phyloP scores from a whole-genome alignment of 92 coral and sea anemone species.

The Chrysogorgia sp. region DNA sequence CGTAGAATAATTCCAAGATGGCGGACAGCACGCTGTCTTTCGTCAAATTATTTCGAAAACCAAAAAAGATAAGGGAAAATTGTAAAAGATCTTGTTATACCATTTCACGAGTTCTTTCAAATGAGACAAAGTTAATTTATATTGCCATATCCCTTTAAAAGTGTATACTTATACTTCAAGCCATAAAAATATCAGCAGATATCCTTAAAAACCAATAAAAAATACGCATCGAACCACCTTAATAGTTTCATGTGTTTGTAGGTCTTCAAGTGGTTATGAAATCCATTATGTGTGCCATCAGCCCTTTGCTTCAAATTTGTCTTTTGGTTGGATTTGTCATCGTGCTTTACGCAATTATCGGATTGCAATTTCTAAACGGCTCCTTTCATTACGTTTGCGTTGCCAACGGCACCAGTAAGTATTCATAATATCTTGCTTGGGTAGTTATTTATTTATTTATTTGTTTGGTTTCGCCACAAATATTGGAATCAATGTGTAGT shows the following conservation, averaged over 20 bases:
- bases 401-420: conserved; percentile 53
- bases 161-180: too few relatives aligned
- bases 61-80: too few relatives aligned
- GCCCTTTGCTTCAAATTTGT: conserved; percentile 98
- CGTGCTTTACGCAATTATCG: conserved; percentile 98
- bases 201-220: not conserved
- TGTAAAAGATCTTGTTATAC: too few relatives aligned
- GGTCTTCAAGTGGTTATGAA: conserved; percentile 99
- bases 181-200: too few relatives aligned
- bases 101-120: too few relatives aligned
- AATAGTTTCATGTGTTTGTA: conserved; percentile 17
- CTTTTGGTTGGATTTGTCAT: conserved; percentile 99
- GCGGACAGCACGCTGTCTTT: too few relatives aligned
- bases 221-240: not conserved
- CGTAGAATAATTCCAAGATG: too few relatives aligned
- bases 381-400: conserved; percentile 79
- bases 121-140: too few relatives aligned
- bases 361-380: conserved; percentile 96
- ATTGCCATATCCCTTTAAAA: too few relatives aligned
- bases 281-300: conserved; percentile 99
- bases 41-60: too few relatives aligned
- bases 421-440: not conserved
- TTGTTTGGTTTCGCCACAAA: not conserved
- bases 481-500: too few relatives aligned
- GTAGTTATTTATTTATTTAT: not conserved